Percentiles rank a stretch among this genome's conserved stretches.
phyloP scores from a whole-genome alignment of 1,140 invertebrate genomes.

The Drosophila persimilis region DNA sequence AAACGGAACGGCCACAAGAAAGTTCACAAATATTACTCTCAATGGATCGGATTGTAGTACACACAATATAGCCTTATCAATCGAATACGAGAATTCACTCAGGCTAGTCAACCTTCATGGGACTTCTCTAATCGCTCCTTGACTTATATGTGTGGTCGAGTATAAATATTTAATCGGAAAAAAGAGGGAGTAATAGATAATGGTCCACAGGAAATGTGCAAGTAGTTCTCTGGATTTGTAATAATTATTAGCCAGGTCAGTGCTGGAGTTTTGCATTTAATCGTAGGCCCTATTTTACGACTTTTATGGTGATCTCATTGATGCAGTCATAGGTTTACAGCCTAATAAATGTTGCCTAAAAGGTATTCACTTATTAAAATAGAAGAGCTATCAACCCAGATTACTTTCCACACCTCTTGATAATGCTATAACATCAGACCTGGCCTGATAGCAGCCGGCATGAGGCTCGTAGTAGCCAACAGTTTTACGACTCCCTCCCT shows the following conservation, averaged over 20 bases:
- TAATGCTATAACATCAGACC: neutral
- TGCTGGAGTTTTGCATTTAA: neutral
- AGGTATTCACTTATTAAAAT: too few relatives aligned
- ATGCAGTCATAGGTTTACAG: too few relatives aligned
- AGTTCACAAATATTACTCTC: neutral
- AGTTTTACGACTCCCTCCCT: constrained; percentile 17
- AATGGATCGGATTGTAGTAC: neutral
- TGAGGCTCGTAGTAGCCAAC: neutral
- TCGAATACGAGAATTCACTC: neutral
- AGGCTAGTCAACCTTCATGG: constrained; percentile 19
- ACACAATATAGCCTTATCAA: constrained; percentile 17
- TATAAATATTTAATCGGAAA: constrained; percentile 3
- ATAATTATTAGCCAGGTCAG: constrained; percentile 19
- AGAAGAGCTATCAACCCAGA: too few relatives aligned
- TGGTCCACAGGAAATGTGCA: neutral
- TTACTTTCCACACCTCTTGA: neutral
- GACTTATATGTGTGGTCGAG: neutral
- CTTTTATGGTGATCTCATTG: too few relatives aligned
- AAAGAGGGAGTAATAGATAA: neutral
- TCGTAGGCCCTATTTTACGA: too few relatives aligned
- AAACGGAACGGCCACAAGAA: too few relatives aligned
- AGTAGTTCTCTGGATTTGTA: neutral
- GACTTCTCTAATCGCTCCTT: constrained; percentile 16
- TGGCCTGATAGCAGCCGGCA: neutral
- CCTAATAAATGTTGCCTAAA: too few relatives aligned